Percentiles rank a stretch among this genome's conserved stretches.
These are phyloP conservation scores for Poeciliopsis retropinna DNA, from an alignment of 2,113 vertebrate genomes.

Conservation along the genomic window DNA sequence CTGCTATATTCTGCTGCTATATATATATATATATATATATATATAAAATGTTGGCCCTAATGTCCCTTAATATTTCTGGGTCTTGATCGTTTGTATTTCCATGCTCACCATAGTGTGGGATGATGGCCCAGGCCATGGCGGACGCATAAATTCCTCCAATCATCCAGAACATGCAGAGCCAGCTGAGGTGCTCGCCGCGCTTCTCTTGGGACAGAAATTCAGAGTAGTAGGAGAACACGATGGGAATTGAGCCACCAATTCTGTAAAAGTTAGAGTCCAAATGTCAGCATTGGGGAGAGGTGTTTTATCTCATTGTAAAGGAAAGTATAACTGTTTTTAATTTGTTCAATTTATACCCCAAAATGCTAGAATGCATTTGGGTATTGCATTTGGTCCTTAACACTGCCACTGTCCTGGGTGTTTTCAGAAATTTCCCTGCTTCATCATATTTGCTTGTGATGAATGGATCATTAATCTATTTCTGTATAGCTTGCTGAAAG, in stretches of 20 bases:
- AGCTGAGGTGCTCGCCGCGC: constrained; percentile 94
- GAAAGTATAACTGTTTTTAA: neutral
- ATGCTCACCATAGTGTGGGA: constrained; percentile 94
- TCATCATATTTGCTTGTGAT: too few species aligned
- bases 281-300: neutral
- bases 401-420: too few species aligned
- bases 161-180: constrained; percentile 99
- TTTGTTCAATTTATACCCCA: neutral
- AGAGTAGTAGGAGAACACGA: constrained; percentile 98
- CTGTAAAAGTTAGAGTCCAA: constrained; percentile 70
- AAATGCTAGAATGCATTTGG: neutral
- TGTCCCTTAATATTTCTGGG: too few species aligned
- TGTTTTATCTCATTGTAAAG: neutral
- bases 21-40: too few species aligned
- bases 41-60: too few species aligned
- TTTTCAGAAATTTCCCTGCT: too few species aligned
- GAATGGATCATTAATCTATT: too few species aligned
- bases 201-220: constrained; percentile 98
- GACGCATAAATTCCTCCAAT: constrained; percentile 97
- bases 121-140: constrained; percentile 98
- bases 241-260: constrained; percentile 96
- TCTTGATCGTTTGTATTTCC: neutral
- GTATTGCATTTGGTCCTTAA: too few species aligned
- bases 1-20: too few species aligned
- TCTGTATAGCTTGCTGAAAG: too few species aligned